Evolutionary conservation across 1,140 invertebrate genomes (phyloP), one percentile per base, ranked within the genome.

Genomic region (Ptiloglossa arizonensis): DNA sequence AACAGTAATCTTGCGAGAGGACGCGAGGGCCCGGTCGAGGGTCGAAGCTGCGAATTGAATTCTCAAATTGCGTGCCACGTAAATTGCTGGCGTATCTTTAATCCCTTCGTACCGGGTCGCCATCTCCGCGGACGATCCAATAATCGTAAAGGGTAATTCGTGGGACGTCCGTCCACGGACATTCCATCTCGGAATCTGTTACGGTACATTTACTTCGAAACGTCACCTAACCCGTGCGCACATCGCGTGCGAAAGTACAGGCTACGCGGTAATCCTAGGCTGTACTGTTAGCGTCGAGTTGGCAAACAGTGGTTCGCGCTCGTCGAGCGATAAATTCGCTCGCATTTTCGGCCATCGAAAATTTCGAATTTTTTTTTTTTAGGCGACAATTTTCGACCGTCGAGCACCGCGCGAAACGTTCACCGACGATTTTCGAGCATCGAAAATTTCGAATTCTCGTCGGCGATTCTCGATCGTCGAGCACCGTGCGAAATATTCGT

Each of bases 121-220:
- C 52, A 44, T 52, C 66, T 68, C 63, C 46, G 44, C 5, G 35
- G 27, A 44, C 56, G 71, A 80, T 74, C 59, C 73, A 83, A 83
- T 85, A 77, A 66, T 85, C 72, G 83, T 85, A 80, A 83, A 85
- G 64, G 78, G 59, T 80, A 74, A 83, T 80, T 80, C 83, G 77
- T 77, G 77, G n/a, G 11, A 82, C 70, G 83, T 56, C 52, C 69
- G 59, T 74, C 48, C 56, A 38, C 56, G 60, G n/a, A 57, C 79
- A 69, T 62, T 68, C 67, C 77, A 60, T 68, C 54, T 52, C 48
- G 73, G 50, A 83, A 85, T 86, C 82, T 79, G 81, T 83, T 80
- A 85, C 83, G 81, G 74, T 50, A 74, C 81, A 83, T 85, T 85
- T 78, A 68, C 57, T 63, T 44, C 59, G 29, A 56, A 48, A 77